Conservation (phyloP, 2,888 invertebrate genomes). For the Galerucella nymphaeae region DNA sequence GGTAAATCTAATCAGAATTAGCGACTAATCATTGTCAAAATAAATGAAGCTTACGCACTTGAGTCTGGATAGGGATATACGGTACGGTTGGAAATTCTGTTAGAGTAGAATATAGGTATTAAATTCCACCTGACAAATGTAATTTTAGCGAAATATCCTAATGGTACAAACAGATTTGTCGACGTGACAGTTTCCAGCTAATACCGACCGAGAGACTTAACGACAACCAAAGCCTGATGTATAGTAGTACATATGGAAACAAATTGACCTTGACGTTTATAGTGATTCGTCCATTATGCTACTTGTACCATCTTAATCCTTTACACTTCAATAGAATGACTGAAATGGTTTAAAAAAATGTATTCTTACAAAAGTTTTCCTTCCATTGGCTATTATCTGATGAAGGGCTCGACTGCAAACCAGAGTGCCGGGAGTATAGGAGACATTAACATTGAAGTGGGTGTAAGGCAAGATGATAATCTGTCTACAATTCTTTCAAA, state of each 20-base stretch:
- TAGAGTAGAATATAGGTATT: slow-evolving; percentile 51
- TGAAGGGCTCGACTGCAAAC: too few relatives aligned
- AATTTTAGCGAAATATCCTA: slow-evolving; percentile 63
- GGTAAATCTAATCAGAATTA: slow-evolving; percentile 37
- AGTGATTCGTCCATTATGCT: slow-evolving; percentile 37
- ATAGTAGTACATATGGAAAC: slow-evolving; percentile 60
- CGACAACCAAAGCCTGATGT: slow-evolving; percentile 63
- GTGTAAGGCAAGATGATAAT: too few relatives aligned
- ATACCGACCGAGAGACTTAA: slow-evolving; percentile 63
- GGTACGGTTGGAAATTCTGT: slow-evolving; percentile 28
- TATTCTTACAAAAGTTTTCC: too few relatives aligned
- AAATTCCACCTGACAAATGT: slow-evolving; percentile 63
- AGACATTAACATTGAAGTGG: too few relatives aligned
- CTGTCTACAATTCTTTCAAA: too few relatives aligned
- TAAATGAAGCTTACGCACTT: slow-evolving; percentile 32
- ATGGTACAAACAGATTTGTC: slow-evolving; percentile 64
- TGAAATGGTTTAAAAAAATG: not conserved
- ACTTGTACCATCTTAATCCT: not conserved
- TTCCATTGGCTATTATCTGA: too few relatives aligned
- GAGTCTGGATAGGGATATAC: slow-evolving; percentile 19
- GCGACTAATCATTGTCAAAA: slow-evolving; percentile 43
- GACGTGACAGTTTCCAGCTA: slow-evolving; percentile 61
- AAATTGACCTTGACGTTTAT: slow-evolving; percentile 54
- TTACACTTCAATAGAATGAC: not conserved
- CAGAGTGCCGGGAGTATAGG: too few relatives aligned